Evolutionary conservation across 2,888 invertebrate species (phyloP), one percentile per base, ranked within the genome.

Genomic region (Macrosiphum euphorbiae): DNA sequence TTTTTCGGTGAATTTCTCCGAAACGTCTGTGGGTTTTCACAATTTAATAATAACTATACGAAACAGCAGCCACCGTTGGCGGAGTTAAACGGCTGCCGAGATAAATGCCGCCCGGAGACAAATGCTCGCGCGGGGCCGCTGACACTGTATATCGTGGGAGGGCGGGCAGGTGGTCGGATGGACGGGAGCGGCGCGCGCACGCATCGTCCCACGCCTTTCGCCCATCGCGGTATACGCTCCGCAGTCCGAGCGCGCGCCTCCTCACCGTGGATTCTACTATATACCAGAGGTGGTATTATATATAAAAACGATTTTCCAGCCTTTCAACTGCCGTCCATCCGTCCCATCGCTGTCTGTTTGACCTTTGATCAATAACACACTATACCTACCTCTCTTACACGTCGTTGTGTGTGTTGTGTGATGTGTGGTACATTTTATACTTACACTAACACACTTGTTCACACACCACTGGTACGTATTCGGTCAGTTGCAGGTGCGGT

Each of bases 311-410:
- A 78, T 88, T 92, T 88, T 92, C 88, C 92, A 92, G 88, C 92
- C 67, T 88, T 88, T 92, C 92, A 88, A 88, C 88, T 88, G 52
- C 92, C 88, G 88, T 92, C 92, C 61, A 35, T 92, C 86, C 88
- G 50, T 92, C 87, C 92, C 52, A 28, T 13, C 88, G 50, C 35
- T 88, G 92, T 88, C 78, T 55, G 88, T 88, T 92, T 92, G 92
- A 92, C 92, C 88, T 92, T 92, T 88, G 92, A 92, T 92, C 92
- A 88, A 92, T 92, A 92, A 92, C 87, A 86, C 91, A 78, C 90
- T 78, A 78, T 78, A 78, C 78, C 78, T 78, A 78, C 78, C 35
- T 35, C 78, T 35, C 78, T 78, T 78, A 78, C 78, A 78, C 35
- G 20, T 20, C 78, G 0, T 26, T 47, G 87, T 44, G 47, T 26